These are phyloP conservation scores for Montipora foliosa DNA, from an alignment of 64 coral and sea anemone species.

Conservation along the genomic window DNA sequence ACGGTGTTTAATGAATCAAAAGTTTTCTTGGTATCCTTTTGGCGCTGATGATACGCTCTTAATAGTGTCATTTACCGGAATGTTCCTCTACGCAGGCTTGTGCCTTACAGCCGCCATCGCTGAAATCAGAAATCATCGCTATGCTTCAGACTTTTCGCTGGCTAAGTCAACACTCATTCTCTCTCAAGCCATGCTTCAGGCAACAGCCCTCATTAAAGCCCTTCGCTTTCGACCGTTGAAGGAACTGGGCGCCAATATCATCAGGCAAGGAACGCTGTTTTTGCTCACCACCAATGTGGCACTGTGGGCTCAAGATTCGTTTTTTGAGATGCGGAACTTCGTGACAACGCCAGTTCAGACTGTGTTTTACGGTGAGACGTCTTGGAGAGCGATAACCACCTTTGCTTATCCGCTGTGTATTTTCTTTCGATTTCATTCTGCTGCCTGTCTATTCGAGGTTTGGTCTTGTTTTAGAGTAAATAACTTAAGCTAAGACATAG, in stretches of 20 bases:
- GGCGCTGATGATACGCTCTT: slow-evolving; percentile 89
- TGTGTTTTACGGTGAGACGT: slow-evolving; percentile 92
- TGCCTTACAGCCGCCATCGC: slow-evolving; percentile 93
- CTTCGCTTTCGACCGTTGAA: slow-evolving; percentile 87
- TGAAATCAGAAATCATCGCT: slow-evolving; percentile 78
- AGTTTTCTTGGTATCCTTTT: slow-evolving; percentile 89
- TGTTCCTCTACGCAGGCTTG: slow-evolving; percentile 90
- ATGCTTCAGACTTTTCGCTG: slow-evolving; percentile 83
- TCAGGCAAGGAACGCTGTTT: slow-evolving; percentile 93
- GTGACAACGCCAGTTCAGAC: slow-evolving; percentile 90
- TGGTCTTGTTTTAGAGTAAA: slow-evolving; percentile 93
- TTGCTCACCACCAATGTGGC: slow-evolving; percentile 92
- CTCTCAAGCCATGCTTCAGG: slow-evolving; percentile 89
- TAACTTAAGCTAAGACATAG: neutral
- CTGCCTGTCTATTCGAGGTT: slow-evolving; percentile 94
- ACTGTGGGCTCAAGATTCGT: slow-evolving; percentile 94
- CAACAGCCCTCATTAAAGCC: slow-evolving; percentile 93
- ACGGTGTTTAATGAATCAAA: slow-evolving; percentile 91
- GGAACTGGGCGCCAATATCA: slow-evolving; percentile 92
- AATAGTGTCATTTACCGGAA: slow-evolving; percentile 84
- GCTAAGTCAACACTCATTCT: slow-evolving; percentile 85
- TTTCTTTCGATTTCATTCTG: slow-evolving; percentile 98
- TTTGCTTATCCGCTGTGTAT: slow-evolving; percentile 95
- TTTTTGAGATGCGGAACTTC: slow-evolving; percentile 92
- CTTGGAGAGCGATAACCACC: slow-evolving; percentile 92